A percentile compares a stretch with the other conserved stretches of the same genome.
These are phyloP conservation scores for human (Homo sapiens) DNA, from an alignment of 2,113 vertebrate species.

Conservation along the genomic window DNA sequence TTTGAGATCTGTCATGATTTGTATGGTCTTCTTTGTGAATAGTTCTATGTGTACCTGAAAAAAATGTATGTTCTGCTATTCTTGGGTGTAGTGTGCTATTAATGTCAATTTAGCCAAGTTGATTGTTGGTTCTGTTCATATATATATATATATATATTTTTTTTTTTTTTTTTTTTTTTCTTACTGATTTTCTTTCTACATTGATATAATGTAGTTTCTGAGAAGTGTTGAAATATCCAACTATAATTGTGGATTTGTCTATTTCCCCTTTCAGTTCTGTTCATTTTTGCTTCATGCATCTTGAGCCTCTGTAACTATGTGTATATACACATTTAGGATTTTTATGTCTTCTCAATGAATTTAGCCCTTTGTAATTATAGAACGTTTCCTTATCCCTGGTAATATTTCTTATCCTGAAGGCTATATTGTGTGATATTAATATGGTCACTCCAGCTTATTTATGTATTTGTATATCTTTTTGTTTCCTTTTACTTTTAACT, in stretches of 20 bases:
- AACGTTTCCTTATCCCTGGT: neutral
- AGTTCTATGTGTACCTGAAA: neutral
- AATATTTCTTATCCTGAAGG: neutral
- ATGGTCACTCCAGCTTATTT: neutral
- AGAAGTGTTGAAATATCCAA: neutral
- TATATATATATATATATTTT: neutral
- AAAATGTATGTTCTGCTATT: neutral
- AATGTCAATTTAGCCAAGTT: neutral
- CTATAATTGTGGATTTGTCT: neutral
- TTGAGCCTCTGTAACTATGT: neutral
- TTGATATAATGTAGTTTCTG: neutral
- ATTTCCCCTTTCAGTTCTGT: neutral
- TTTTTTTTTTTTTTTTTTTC: no score
- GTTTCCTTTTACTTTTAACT: neutral
- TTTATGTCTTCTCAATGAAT: neutral
- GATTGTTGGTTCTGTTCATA: neutral
- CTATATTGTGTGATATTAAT: neutral
- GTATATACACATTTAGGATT: neutral
- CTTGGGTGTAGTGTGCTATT: neutral
- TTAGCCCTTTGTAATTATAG: neutral
- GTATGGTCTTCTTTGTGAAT: neutral
- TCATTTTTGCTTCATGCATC: conserved; percentile 34
- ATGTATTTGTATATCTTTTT: neutral
- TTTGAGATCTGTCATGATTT: neutral
- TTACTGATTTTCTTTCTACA: neutral